Conservation (phyloP, 37 sponge, comb jelly and placozoan species). For the Hexactinellida sp. region DNA sequence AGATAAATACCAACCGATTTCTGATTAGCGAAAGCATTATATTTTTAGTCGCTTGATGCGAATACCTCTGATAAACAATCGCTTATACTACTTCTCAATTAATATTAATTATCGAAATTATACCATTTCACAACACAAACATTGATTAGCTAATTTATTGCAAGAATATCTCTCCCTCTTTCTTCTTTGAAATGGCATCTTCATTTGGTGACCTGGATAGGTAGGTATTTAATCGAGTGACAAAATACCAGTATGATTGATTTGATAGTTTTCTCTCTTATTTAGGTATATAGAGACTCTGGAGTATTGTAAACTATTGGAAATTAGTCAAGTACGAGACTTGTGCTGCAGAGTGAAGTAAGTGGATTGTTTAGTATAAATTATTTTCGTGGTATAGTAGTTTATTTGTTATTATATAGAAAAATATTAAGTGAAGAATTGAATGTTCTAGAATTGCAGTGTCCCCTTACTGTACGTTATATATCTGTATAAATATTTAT, state of each 20-base stretch:
- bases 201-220: not conserved
- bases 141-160: too few species aligned
- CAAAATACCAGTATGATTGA: too few species aligned
- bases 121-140: too few species aligned
- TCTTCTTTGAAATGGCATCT: too few species aligned
- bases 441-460: slow-evolving; percentile 85
- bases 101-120: too few species aligned
- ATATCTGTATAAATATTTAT: too few species aligned
- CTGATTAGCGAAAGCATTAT: not conserved
- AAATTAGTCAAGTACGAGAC: slow-evolving; percentile 73
- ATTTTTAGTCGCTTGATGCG: too few species aligned
- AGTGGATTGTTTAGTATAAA: not conserved
- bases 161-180: too few species aligned
- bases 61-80: too few species aligned
- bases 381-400: not conserved
- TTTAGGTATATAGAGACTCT: slow-evolving; percentile 92
- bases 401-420: slow-evolving; percentile 20
- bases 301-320: slow-evolving; percentile 75
- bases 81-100: too few species aligned
- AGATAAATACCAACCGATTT: slow-evolving; percentile 1
- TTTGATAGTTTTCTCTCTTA: too few species aligned
- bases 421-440: slow-evolving; percentile 92
- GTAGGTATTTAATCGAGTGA: slow-evolving; percentile 20
- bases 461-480: slow-evolving; percentile 80
- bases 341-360: slow-evolving; percentile 87